A percentile compares a stretch with the other conserved stretches of the same genome.
phyloP scores from a whole-genome alignment of 2,113 vertebrate species.

The Hemibates koningsi region DNA sequence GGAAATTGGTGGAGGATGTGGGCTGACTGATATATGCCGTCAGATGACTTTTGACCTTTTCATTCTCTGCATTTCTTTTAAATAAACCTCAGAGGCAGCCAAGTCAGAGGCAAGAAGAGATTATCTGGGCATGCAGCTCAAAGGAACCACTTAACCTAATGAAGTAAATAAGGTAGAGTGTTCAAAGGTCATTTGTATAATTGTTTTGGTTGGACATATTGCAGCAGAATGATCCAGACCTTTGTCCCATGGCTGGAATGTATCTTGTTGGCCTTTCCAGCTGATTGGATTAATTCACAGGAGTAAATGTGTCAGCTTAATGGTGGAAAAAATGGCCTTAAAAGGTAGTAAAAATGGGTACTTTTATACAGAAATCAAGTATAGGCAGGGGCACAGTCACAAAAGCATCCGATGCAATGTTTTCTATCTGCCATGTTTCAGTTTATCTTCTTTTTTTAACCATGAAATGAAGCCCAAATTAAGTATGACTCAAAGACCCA shows the following conservation, averaged over 20 bases:
- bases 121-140: conserved; percentile 5
- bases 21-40: conserved; percentile 16
- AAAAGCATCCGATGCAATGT: background rate
- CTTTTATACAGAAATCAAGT: conserved; percentile 25
- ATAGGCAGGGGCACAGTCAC: background rate
- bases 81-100: conserved; percentile 21
- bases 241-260: conserved; percentile 53
- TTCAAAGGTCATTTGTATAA: conserved; percentile 75
- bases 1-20: background rate
- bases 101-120: conserved; percentile 25
- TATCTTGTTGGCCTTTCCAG: conserved; percentile 51
- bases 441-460: conserved; percentile 5
- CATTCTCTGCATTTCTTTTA: background rate
- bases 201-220: conserved; percentile 61
- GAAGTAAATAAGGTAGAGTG: conserved; percentile 62
- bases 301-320: conserved; percentile 68
- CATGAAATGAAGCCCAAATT: background rate
- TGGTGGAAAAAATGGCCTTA: conserved; percentile 51
- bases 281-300: conserved; percentile 64
- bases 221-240: conserved; percentile 48
- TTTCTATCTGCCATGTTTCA: background rate
- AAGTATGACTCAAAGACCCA: background rate
- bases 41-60: conserved; percentile 38
- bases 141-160: conserved; percentile 71
- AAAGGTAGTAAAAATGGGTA: conserved; percentile 12